These are phyloP conservation scores for Alligator mississippiensis DNA, from an alignment of 2,113 vertebrate genomes.

Conservation along the genomic window DNA sequence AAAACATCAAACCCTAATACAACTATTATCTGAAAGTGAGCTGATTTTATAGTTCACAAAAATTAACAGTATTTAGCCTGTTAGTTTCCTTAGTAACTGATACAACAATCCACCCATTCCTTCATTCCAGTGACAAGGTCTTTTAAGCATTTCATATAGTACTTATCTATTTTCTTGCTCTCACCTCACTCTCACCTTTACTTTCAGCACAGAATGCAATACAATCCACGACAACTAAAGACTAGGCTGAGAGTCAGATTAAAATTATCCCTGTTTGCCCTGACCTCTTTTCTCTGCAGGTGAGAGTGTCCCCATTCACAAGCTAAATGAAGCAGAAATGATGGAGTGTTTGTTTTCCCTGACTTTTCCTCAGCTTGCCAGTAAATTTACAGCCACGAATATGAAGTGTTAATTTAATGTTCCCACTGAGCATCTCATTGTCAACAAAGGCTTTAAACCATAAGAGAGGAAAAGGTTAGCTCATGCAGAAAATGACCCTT, in stretches of 20 bases:
- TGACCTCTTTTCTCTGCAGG: conserved; percentile 84
- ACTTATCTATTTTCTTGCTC: conserved; percentile 70
- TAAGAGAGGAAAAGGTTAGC: conserved; percentile 84
- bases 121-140: conserved; percentile 31
- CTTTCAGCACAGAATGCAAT: conserved; percentile 71
- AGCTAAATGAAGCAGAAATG: conserved; percentile 90
- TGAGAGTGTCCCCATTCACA: conserved; percentile 83
- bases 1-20: background rate
- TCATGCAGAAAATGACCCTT: conserved; percentile 93
- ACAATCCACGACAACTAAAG: conserved; percentile 76
- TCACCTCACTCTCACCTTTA: conserved; percentile 77
- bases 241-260: conserved; percentile 77
- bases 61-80: conserved; percentile 32
- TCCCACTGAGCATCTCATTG: conserved; percentile 88
- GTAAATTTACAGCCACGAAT: conserved; percentile 83
- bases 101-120: background rate
- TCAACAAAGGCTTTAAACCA: conserved; percentile 82
- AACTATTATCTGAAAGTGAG: background rate
- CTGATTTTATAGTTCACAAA: conserved; percentile 8
- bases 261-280: conserved; percentile 78
- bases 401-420: conserved; percentile 90
- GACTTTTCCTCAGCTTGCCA: conserved; percentile 83
- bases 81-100: conserved; percentile 52
- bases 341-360: conserved; percentile 91
- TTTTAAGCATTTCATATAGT: conserved; percentile 46